Conservation (phyloP, 1,140 invertebrate species). For the Diachasmimorpha longicaudata region DNA sequence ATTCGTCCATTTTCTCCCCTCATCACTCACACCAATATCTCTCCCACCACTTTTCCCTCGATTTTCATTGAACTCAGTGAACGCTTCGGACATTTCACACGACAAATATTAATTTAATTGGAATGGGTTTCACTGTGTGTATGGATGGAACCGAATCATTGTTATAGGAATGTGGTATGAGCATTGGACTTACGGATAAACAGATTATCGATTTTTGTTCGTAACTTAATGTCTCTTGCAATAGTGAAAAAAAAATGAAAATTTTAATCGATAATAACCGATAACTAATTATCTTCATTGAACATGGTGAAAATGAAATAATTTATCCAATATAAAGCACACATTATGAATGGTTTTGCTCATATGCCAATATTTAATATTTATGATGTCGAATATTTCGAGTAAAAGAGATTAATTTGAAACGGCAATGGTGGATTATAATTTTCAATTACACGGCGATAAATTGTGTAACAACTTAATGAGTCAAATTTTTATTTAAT, state of each 20-base stretch:
- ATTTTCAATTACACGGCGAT: not conserved
- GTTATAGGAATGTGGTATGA: not conserved
- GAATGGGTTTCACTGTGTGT: conserved; percentile 22
- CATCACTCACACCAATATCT: not conserved
- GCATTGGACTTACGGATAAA: not conserved
- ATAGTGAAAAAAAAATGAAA: not conserved
- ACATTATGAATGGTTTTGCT: not conserved
- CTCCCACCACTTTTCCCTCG: not conserved
- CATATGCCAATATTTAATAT: not conserved
- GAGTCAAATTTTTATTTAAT: not conserved
- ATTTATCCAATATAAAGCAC: not conserved
- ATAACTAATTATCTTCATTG: not conserved
- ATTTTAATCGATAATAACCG: not conserved
- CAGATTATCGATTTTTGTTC: not conserved
- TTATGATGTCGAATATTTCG: not conserved
- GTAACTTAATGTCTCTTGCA: not conserved
- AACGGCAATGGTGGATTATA: not conserved
- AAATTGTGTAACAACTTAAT: not conserved
- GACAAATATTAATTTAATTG: conserved; percentile 36
- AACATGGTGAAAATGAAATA: not conserved
- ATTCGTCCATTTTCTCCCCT: not conserved
- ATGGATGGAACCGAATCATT: conserved; percentile 2
- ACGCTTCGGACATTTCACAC: not conserved
- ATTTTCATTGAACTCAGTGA: not conserved
- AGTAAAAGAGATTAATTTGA: not conserved